Evolutionary conservation across 1,140 invertebrate species (phyloP).

Genomic region (Drosophila santomea): DNA sequence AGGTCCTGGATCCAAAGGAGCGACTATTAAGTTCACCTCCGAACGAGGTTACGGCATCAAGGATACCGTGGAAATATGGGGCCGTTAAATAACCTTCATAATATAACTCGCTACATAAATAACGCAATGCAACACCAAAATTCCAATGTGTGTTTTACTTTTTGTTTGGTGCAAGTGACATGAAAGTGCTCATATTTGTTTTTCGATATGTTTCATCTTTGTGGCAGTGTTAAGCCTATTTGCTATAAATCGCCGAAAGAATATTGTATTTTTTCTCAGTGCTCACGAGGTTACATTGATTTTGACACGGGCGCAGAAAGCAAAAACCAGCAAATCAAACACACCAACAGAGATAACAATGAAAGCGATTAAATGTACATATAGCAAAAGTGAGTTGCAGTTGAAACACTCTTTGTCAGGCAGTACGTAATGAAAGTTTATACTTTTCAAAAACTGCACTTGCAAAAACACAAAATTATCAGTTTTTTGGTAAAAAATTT

Average conservation of each 20-base stretch:
- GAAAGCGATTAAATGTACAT: slow-evolving; percentile 14
- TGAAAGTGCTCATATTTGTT: too few relatives aligned
- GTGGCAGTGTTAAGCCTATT: too few relatives aligned
- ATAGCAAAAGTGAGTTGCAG: slow-evolving; percentile 12
- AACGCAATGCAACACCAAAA: neutral
- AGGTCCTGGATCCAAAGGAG: slow-evolving; percentile 76
- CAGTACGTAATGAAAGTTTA: too few relatives aligned
- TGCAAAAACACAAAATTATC: too few relatives aligned
- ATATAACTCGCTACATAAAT: neutral
- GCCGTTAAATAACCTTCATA: slow-evolving; percentile 32
- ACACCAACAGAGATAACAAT: slow-evolving; percentile 20
- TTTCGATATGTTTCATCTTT: too few relatives aligned
- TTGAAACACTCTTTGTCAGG: slow-evolving; percentile 7
- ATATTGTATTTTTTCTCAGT: neutral
- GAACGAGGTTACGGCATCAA: slow-evolving; percentile 61
- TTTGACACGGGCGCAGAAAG: slow-evolving; percentile 1
- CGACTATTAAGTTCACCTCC: slow-evolving; percentile 64
- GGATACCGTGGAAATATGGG: slow-evolving; percentile 72
- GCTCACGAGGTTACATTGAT: slow-evolving; percentile 4
- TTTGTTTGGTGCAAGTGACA: neutral
- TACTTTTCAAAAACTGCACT: too few relatives aligned
- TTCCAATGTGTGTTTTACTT: neutral
- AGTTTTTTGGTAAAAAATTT: too few relatives aligned
- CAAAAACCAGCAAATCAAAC: slow-evolving; percentile 27
- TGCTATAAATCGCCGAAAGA: neutral